Conservation (phyloP, 2,888 invertebrate species). For the Latrodectus hesperus region DNA sequence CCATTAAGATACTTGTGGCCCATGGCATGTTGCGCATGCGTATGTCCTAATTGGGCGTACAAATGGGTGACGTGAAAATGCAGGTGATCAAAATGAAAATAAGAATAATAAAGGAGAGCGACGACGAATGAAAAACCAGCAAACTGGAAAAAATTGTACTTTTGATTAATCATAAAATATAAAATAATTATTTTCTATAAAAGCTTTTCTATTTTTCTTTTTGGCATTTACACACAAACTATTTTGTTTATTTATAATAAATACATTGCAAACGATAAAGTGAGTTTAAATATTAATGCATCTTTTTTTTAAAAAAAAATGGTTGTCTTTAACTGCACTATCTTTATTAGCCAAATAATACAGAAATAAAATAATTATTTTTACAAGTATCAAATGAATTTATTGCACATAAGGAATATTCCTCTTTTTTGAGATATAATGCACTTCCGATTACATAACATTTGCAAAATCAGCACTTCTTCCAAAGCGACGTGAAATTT, state of each 20-base stretch:
- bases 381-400: too few relatives aligned
- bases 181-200: neutral
- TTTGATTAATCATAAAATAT: neutral
- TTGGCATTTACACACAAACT: neutral
- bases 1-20: constrained; percentile 70
- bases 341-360: too few relatives aligned
- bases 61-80: constrained; percentile 71
- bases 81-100: constrained; percentile 71
- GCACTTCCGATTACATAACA: too few relatives aligned
- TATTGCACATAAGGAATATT: too few relatives aligned
- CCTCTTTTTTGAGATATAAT: too few relatives aligned
- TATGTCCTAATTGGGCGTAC: constrained; percentile 70
- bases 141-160: constrained; percentile 53
- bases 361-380: too few relatives aligned
- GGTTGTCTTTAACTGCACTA: too few relatives aligned
- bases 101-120: constrained; percentile 69
- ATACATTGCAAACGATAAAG: too few relatives aligned
- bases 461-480: too few relatives aligned
- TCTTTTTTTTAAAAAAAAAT: too few relatives aligned
- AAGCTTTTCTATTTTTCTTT: neutral
- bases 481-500: too few relatives aligned
- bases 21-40: constrained; percentile 71
- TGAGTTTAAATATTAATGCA: too few relatives aligned
- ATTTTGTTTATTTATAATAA: neutral
- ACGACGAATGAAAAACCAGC: constrained; percentile 50